phyloP scores from a whole-genome alignment of 30 jellyfish, hydroid and myxozoan species.

The Turritopsis rubra region DNA sequence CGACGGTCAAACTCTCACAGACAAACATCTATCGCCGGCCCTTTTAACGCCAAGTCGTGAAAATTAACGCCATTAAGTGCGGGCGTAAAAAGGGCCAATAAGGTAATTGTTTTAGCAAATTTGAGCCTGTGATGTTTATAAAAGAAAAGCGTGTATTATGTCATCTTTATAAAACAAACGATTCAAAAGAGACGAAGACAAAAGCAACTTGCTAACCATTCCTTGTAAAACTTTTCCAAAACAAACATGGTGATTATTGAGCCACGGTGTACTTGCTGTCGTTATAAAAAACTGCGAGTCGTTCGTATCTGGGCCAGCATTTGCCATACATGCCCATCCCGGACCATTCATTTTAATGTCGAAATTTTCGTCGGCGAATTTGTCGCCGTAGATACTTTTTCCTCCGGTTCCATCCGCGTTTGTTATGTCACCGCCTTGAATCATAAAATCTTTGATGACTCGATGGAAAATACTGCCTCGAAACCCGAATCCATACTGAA shows the following conservation, averaged over 20 bases:
- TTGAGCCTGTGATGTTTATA: too few relatives aligned
- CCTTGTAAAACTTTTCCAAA: slow-evolving; percentile 90
- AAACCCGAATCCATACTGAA: slow-evolving; percentile 73
- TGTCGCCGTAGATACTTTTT: slow-evolving; percentile 74
- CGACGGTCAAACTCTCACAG: too few relatives aligned
- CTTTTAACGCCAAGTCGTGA: too few relatives aligned
- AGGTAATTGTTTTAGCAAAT: too few relatives aligned
- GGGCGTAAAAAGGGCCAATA: too few relatives aligned
- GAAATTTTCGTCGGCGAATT: slow-evolving; percentile 78
- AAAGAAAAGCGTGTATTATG: too few relatives aligned
- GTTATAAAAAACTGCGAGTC: slow-evolving; percentile 90
- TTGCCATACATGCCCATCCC: slow-evolving; percentile 96
- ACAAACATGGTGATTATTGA: slow-evolving; percentile 69
- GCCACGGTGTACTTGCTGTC: slow-evolving; percentile 67
- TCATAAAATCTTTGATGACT: slow-evolving; percentile 59
- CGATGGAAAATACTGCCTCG: slow-evolving; percentile 52
- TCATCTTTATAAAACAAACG: not conserved
- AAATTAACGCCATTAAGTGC: too few relatives aligned
- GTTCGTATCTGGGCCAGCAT: slow-evolving; percentile 88
- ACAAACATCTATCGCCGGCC: too few relatives aligned
- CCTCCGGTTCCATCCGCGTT: slow-evolving; percentile 82
- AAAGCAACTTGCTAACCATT: slow-evolving; percentile 48
- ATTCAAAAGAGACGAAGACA: not conserved
- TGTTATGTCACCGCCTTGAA: slow-evolving; percentile 85
- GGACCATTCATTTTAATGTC: slow-evolving; percentile 65